Evolutionary conservation across 1,140 invertebrate genomes (phyloP), one percentile per base, ranked within the genome.

Genomic region (Planococcus citri): DNA sequence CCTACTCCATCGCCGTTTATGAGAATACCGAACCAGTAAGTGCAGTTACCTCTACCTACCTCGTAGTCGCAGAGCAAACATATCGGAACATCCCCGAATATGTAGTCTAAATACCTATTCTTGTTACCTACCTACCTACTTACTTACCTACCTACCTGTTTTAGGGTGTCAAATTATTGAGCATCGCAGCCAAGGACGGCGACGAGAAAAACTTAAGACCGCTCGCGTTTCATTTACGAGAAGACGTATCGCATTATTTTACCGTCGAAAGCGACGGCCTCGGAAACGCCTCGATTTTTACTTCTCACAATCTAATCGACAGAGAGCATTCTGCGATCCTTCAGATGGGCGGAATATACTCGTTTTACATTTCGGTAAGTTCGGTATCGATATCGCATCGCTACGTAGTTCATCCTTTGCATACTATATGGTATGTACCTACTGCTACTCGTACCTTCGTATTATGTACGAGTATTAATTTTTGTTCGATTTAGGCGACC

Each of bases 291-390:
- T 71, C 70, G 37, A 74, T 91, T 12, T 76, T 86, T 2, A 88
- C 89, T 0, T 84, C 85, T 0, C 80, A 84, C 38, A 79, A 81
- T 0, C 83, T 86, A 0, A 79, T 91, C 12, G 88, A 92, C 75
- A 80, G 90, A 69, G 89, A 92, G 77, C 83, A 89, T 77, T 81
- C 85, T 0, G 79, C 79, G 1, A 86, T 92, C 67, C 76, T 90
- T 22, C 85, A 87, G 73, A 88, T 87, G 74, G 90, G 89, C 0
- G 89, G 89, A 0, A 85, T 91, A 58, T 91, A 92, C 75, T 85
- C 81, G 6, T 90, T 91, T 73, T 82, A 81, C 70, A 80, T 92
- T 0, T 84, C 83, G 77, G 84, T 85, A 78, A 74, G 68, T 37
- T n/a, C n/a, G n/a, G n/a, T n/a, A n/a, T n/a, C n/a, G n/a, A n/a